Evolutionary conservation across 2,888 invertebrate genomes (phyloP), one percentile per base, ranked within the genome.

Genomic region (Xanthia togata): DNA sequence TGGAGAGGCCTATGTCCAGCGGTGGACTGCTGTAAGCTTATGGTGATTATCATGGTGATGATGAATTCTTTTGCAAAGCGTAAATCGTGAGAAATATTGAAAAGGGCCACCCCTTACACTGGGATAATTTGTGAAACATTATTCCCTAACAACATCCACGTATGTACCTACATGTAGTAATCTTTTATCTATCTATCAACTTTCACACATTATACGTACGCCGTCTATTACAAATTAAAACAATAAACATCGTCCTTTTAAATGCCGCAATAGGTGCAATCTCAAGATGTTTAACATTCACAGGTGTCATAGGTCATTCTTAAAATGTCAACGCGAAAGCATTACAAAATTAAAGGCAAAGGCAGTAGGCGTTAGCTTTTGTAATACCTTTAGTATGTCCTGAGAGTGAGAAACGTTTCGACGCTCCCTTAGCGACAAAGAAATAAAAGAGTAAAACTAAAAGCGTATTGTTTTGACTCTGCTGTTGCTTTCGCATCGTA

Each of bases 391-490:
- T 53, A 76, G 74, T 50, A 80, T 83, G 85, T 79, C 69, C 73
- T 81, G 70, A 47, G 79, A 69, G 55, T 79, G 60, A 67, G 72
- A 41, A 72, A 80, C 50, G 72, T 73, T 74, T 79, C 57, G 69
- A 71, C 76, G 78, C 72, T 81, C 60, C 74, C 47, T 62, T 50
- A 55, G 76, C 71, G 64, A 85, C 76, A 68, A 41, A 67, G 31
- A 85, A 89, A 89, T 82, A 88, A 87, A 89, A 89, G 76, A 71
- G 78, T 78, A 76, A 73, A 88, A 85, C 74, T 80, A 83, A 87
- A 86, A 85, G 81, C 78, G 88, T 86, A 90, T 91, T 92, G 92
- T 91, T 92, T 87, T 89, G 83, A 83, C 78, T 86, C 83, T 78
- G 84, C 74, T 81, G 82, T 77, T 85, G 76, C 85, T 82, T 87